phyloP scores from a whole-genome alignment of 2,888 invertebrate species.

The Sphaeridia pumilis region DNA sequence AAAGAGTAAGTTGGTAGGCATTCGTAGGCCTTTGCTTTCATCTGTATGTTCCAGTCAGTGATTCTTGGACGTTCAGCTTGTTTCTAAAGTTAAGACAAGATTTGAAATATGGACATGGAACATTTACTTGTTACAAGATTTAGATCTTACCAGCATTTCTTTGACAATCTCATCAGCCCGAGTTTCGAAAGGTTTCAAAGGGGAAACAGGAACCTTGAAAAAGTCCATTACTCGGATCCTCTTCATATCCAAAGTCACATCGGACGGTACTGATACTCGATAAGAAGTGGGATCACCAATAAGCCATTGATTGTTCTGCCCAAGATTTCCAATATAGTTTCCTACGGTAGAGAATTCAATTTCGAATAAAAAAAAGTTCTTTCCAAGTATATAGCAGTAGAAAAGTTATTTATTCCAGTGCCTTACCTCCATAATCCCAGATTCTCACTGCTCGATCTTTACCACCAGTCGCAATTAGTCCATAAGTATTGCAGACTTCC shows the following conservation, averaged over 20 bases:
- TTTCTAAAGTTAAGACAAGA: slow-evolving; percentile 6
- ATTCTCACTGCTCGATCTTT: slow-evolving; percentile 18
- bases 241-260: slow-evolving; percentile 19
- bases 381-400: not conserved
- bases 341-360: slow-evolving; percentile 9
- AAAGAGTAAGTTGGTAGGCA: not conserved
- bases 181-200: slow-evolving; percentile 7
- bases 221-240: slow-evolving; percentile 19
- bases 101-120: not conserved
- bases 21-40: slow-evolving; percentile 7
- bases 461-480: slow-evolving; percentile 19
- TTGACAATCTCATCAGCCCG: slow-evolving; percentile 10
- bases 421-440: slow-evolving; percentile 21
- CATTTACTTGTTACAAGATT: not conserved
- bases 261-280: slow-evolving; percentile 4
- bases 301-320: slow-evolving; percentile 12
- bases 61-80: slow-evolving; percentile 14
- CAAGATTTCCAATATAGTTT: slow-evolving; percentile 16
- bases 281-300: slow-evolving; percentile 18
- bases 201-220: slow-evolving; percentile 11
- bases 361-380: not conserved
- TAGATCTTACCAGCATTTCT: slow-evolving; percentile 9
- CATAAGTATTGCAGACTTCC: slow-evolving; percentile 20
- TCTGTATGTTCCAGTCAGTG: slow-evolving; percentile 5
- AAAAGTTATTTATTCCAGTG: not conserved